These are phyloP conservation scores for Bubo blakistoni DNA, from an alignment of 2,113 vertebrate genomes.

Conservation along the genomic window DNA sequence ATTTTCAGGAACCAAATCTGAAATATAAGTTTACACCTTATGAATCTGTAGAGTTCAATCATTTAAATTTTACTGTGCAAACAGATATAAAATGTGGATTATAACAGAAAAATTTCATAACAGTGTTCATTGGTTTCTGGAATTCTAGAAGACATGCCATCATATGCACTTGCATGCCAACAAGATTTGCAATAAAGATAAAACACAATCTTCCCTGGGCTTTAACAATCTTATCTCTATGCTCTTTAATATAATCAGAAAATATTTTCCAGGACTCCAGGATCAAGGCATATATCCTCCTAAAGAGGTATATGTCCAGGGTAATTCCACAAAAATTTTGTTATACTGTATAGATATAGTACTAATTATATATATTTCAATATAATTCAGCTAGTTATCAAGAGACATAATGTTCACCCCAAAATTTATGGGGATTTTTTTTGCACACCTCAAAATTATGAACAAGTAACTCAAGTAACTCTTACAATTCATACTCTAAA, in stretches of 20 bases:
- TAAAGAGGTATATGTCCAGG: not conserved
- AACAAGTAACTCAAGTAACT: not conserved
- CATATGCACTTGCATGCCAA: not conserved
- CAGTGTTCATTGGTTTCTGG: not conserved
- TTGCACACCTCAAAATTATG: not conserved
- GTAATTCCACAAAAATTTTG: not conserved
- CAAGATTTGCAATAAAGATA: not conserved
- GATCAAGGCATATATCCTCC: not conserved
- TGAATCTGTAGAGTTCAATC: not conserved
- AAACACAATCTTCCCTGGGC: not conserved
- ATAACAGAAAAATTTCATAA: not conserved
- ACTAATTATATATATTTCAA: not conserved
- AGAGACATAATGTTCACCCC: not conserved
- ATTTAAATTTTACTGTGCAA: not conserved
- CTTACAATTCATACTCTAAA: not conserved
- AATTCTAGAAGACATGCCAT: not conserved
- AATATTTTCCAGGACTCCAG: not conserved
- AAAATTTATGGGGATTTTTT: not conserved
- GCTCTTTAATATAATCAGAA: not conserved
- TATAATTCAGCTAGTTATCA: not conserved
- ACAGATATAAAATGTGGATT: not conserved
- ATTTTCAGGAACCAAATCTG: not conserved
- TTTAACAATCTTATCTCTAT: not conserved
- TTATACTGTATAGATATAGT: not conserved
- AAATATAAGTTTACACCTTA: not conserved